Conservation (phyloP, 2,797 vertebrate species). For the Hylomyscus alleni region DNA sequence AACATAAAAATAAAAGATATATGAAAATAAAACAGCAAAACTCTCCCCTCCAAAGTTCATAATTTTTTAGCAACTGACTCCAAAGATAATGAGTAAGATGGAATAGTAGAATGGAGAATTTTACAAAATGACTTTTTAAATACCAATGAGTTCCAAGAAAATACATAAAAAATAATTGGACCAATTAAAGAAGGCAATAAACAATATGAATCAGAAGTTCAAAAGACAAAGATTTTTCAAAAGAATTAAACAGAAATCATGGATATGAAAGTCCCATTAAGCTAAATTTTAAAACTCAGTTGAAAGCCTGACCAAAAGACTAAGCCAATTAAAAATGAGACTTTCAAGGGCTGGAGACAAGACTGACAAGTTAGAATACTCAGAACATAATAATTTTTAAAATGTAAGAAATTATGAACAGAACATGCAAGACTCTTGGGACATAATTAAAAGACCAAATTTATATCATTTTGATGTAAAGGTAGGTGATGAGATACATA, state of each 20-base stretch:
- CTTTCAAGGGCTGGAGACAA: neutral
- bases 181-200: slow-evolving; percentile 15
- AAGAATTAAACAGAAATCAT: neutral
- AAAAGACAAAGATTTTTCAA: neutral
- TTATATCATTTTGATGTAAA: neutral
- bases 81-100: neutral
- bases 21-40: neutral
- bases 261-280: neutral
- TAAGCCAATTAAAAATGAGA: neutral
- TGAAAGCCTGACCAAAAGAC: neutral
- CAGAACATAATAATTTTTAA: neutral
- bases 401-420: neutral
- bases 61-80: neutral
- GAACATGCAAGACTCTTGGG: neutral
- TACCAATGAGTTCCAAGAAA: slow-evolving; percentile 25
- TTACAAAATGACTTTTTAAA: slow-evolving; percentile 24
- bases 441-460: neutral
- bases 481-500: neutral
- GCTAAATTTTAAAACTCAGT: slow-evolving; percentile 2
- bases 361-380: neutral
- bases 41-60: neutral
- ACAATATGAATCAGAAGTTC: slow-evolving; percentile 18
- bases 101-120: neutral
- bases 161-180: slow-evolving; percentile 27
- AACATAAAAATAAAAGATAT: neutral